Percentiles rank a stretch among this genome's conserved stretches.
Evolutionary conservation across 2,113 vertebrate genomes (phyloP).

Genomic region (Oncorhynchus nerka): DNA sequence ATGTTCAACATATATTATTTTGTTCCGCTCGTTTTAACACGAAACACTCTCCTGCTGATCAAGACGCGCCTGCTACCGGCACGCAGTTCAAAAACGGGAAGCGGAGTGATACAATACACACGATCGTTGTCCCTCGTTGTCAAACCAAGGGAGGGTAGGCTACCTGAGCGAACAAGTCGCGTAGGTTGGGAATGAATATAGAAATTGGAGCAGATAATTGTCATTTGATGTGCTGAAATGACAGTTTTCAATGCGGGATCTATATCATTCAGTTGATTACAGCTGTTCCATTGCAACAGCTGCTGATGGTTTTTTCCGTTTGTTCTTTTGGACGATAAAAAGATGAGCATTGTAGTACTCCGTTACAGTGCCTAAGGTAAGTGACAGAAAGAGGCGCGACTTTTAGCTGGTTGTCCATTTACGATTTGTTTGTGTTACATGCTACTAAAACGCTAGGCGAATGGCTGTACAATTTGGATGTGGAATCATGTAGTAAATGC

Average conservation of each 20-base stretch:
- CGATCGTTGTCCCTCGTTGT: constrained; percentile 39
- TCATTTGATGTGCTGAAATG: constrained; percentile 42
- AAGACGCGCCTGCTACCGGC: constrained; percentile 20
- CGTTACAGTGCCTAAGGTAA: constrained; percentile 66
- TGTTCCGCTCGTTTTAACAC: constrained; percentile 2
- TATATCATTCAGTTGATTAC: constrained; percentile 9
- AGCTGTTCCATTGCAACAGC: constrained; percentile 44
- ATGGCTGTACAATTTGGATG: background rate
- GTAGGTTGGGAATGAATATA: constrained; percentile 38
- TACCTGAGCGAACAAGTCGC: constrained; percentile 61
- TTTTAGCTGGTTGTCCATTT: constrained; percentile 32
- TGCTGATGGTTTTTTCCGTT: constrained; percentile 35
- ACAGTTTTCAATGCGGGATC: background rate
- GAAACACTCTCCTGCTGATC: constrained; percentile 15
- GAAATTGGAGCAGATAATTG: constrained; percentile 32
- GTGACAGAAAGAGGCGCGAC: constrained; percentile 62
- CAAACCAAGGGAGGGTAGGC: constrained; percentile 55
- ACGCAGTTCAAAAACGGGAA: constrained; percentile 50
- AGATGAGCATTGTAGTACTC: constrained; percentile 58
- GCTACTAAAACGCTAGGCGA: background rate
- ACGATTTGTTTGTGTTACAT: constrained; percentile 13
- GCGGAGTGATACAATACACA: constrained; percentile 67
- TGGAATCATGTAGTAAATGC: too few species aligned
- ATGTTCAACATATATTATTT: background rate
- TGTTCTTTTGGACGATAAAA: constrained; percentile 47